Evolutionary conservation across 2,797 vertebrate species (phyloP).

Genomic region (Clamator glandarius): DNA sequence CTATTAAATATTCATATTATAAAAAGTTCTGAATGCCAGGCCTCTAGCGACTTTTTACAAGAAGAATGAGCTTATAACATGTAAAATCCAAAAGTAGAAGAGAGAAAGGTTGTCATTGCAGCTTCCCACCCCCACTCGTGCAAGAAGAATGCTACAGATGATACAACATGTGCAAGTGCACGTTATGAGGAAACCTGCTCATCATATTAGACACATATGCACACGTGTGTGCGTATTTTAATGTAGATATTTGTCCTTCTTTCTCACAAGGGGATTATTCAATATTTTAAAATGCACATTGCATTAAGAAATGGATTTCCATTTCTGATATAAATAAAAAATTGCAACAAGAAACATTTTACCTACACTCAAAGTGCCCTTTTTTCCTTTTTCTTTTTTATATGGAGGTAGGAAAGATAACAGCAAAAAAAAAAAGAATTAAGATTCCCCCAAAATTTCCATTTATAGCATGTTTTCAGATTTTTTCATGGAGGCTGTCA

Average conservation of each 20-base stretch:
- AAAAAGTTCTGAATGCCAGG: not conserved
- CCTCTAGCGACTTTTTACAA: not conserved
- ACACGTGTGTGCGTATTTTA: not conserved
- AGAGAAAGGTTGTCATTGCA: not conserved
- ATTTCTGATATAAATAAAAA: not conserved
- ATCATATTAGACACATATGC: not conserved
- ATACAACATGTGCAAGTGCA: not conserved
- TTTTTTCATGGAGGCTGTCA: not conserved
- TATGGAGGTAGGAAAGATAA: accelerated
- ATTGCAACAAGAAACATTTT: not conserved
- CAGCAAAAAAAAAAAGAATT: not conserved
- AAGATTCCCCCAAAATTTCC: not conserved
- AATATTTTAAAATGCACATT: not conserved
- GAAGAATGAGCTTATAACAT: not conserved
- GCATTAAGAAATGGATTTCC: not conserved
- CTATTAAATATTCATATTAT: not conserved
- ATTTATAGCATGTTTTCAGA: not conserved
- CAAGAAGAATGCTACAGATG: not conserved
- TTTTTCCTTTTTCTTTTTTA: not conserved
- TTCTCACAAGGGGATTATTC: not conserved
- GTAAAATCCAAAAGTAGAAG: not conserved
- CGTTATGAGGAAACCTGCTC: not conserved
- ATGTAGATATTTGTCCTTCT: not conserved
- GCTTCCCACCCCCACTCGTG: not conserved
- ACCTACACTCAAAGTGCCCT: not conserved